Conservation (phyloP, 2,113 vertebrate species). For the Platichthys flesus region DNA sequence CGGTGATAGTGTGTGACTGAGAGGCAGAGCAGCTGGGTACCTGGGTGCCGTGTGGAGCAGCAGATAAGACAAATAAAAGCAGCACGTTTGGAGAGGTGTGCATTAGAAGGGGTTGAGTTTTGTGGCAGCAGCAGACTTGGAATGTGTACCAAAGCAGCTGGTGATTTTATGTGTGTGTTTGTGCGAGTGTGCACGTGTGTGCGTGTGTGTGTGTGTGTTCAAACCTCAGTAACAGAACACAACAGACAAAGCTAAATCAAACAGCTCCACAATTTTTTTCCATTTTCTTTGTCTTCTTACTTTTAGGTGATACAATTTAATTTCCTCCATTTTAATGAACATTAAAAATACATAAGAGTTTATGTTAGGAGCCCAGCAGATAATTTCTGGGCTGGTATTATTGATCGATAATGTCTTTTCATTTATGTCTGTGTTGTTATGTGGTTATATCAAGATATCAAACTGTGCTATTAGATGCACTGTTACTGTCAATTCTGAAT, state of each 20-base stretch:
- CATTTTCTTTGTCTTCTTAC: neutral
- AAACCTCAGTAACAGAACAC: neutral
- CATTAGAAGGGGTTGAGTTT: slow-evolving; percentile 40
- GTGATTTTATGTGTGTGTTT: neutral
- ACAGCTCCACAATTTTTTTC: neutral
- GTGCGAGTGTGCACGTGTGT: neutral
- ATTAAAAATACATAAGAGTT: slow-evolving; percentile 19
- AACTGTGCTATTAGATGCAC: neutral
- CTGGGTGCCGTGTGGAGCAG: slow-evolving; percentile 56
- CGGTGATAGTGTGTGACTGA: slow-evolving; percentile 59
- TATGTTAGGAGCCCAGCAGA: neutral
- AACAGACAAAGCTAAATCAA: slow-evolving; percentile 14
- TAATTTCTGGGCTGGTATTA: neutral
- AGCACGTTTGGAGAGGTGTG: slow-evolving; percentile 33
- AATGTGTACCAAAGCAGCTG: slow-evolving; percentile 29
- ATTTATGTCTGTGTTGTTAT: too few relatives aligned
- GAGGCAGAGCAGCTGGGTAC: slow-evolving; percentile 43
- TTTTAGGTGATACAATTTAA: neutral
- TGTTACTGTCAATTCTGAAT: neutral
- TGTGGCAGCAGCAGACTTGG: neutral
- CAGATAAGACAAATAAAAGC: slow-evolving; percentile 68
- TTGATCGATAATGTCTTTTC: neutral
- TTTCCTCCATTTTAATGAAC: slow-evolving; percentile 1
- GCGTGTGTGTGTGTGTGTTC: neutral
- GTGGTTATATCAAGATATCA: neutral